Evolutionary conservation across 1,140 invertebrate genomes (phyloP), one percentile per base, ranked within the genome.

Genomic region (Aculops lycopersici): DNA sequence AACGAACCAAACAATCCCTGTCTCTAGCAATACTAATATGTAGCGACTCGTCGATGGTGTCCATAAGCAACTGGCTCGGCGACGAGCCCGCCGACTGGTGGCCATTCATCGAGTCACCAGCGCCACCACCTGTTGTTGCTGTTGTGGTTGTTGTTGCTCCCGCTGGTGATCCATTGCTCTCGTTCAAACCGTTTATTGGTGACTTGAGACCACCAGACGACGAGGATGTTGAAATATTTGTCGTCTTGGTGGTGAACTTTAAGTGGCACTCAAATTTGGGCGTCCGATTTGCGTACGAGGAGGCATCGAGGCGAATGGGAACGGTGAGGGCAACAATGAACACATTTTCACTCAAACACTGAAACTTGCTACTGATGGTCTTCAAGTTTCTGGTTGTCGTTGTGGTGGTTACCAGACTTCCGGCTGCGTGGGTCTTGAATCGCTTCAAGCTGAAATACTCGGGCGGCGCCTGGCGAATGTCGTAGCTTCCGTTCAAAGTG

Each of bases 301-400:
- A 45, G 12, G 47, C 41, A 44, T 51, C 50, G 35, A 51, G 24
- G 17, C 51, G 37, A 8, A 52, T 47, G 0, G 51, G 50, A 37
- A 52, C 47, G 4, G 47, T 43, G 16, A 49, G 41, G 8, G 50
- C 51, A 3, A 50, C 44, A 14, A 52, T 37, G 38, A 50, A 52
- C 17, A 52, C 41, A 38, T 52, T 50, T 17, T 41, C 21, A 42
- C 47, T 51, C 21, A 39, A 43, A 12, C 51, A 49, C 4, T 43
- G 43, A 43, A 52, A 52, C 21, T 47, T 45, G 20, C 43, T 43
- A 2, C 45, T 46, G 35, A 52, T 44, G 4, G 45, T 41, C 16
- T 45, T 36, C 1, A 47, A 20, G 36, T 39, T 24, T 19, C 44
- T 44, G 14, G 44, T 21, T 15, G 35, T 47, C 13, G 42, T 37